Evolutionary conservation across 2,888 invertebrate genomes (phyloP).

Genomic region (Stenurella melanura): DNA sequence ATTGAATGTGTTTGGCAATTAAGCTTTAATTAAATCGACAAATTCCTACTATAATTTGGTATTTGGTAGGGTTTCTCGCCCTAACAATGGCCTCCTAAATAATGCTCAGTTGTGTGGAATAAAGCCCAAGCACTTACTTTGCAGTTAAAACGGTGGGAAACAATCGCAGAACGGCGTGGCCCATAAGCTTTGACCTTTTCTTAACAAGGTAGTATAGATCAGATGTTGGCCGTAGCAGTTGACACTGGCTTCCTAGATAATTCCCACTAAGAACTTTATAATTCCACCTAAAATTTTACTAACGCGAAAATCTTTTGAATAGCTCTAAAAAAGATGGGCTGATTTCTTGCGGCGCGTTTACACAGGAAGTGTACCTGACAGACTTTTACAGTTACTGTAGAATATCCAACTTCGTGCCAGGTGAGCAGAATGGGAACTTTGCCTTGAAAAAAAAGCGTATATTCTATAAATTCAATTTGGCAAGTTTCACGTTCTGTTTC

Average conservation of each 20-base stretch:
- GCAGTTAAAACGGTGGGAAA: conserved; percentile 49
- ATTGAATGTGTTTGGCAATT: conserved; percentile 51
- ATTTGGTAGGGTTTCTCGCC: conserved; percentile 51
- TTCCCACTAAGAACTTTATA: conserved; percentile 22
- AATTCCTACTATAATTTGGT: conserved; percentile 54
- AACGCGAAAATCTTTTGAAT: conserved; percentile 10
- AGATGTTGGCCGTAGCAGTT: conserved; percentile 25
- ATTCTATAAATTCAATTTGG: too few species aligned
- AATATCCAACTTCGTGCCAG: too few species aligned
- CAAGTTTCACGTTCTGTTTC: too few species aligned
- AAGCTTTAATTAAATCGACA: conserved; percentile 56
- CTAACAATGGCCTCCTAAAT: conserved; percentile 50
- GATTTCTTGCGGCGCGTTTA: too few species aligned
- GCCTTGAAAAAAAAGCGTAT: too few species aligned
- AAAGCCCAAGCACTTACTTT: conserved; percentile 47
- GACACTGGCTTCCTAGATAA: conserved; percentile 11
- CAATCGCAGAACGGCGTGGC: conserved; percentile 44
- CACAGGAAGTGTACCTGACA: too few species aligned
- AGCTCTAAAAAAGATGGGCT: not conserved
- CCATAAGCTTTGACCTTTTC: conserved; percentile 39
- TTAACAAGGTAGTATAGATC: conserved; percentile 51
- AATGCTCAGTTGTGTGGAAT: conserved; percentile 53
- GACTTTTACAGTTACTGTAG: too few species aligned
- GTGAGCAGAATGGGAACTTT: too few species aligned
- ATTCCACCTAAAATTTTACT: conserved; percentile 4